Percentiles rank a stretch among this genome's conserved stretches.
phyloP scores from a whole-genome alignment of 1,140 invertebrate genomes.

The Diprion similis region DNA sequence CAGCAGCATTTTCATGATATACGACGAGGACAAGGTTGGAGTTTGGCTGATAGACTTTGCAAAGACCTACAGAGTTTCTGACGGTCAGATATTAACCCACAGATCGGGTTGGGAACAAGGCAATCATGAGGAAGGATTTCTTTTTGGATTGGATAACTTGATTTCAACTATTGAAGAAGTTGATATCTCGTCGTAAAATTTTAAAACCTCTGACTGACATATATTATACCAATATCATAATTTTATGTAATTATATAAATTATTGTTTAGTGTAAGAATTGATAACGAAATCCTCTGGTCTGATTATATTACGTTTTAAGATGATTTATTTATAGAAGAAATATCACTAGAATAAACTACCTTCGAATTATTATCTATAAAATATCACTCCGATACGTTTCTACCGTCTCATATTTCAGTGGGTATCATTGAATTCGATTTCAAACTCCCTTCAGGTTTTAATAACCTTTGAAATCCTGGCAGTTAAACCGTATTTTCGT shows the following conservation, averaged over 20 bases:
- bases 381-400: no score
- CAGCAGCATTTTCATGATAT: constrained; percentile 93
- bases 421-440: no score
- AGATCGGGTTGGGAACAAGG: constrained; percentile 82
- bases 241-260: background rate
- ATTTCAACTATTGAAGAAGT: constrained; percentile 59
- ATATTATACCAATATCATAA: background rate
- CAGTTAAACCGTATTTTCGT: no score
- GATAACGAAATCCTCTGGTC: background rate
- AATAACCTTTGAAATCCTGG: no score
- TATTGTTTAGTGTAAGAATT: background rate
- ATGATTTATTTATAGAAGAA: background rate
- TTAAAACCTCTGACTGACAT: background rate
- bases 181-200: constrained; percentile 10
- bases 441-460: no score
- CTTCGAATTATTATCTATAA: background rate
- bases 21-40: constrained; percentile 84
- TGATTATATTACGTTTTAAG: background rate
- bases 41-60: constrained; percentile 98
- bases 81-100: constrained; percentile 76
- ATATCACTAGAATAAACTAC: background rate
- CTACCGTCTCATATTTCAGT: no score
- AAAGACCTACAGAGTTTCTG: constrained; percentile 82
- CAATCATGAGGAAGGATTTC: constrained; percentile 94
- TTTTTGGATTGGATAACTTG: constrained; percentile 89